These are phyloP conservation scores for Neodontobutis hainanensis DNA, from an alignment of 2,113 vertebrate genomes.

Conservation along the genomic window DNA sequence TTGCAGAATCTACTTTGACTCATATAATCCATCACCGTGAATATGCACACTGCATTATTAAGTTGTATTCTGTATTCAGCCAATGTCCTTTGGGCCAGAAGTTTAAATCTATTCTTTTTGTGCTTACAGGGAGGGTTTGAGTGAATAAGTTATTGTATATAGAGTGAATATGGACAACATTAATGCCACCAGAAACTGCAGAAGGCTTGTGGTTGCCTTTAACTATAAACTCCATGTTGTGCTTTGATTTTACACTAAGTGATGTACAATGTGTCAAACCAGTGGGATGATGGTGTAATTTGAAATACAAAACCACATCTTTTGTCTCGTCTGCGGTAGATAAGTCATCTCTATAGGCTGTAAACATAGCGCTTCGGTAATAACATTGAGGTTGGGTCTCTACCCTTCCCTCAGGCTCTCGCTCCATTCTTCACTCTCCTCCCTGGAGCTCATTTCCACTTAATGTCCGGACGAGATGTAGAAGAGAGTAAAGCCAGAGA, in stretches of 20 bases:
- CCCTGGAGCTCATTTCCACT: constrained; percentile 20
- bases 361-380: constrained; percentile 56
- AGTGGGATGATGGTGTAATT: constrained; percentile 19
- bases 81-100: no score
- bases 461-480: constrained; percentile 33
- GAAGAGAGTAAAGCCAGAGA: constrained; percentile 33
- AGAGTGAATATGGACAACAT: no score
- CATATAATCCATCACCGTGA: neutral
- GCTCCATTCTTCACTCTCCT: constrained; percentile 30
- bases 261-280: neutral
- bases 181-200: no score
- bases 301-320: neutral
- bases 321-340: constrained; percentile 18
- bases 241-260: neutral
- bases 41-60: neutral
- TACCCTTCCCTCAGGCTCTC: constrained; percentile 22
- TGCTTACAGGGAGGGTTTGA: no score
- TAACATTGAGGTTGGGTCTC: constrained; percentile 33
- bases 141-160: no score
- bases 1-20: neutral
- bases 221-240: no score
- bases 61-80: neutral
- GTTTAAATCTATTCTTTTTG: no score
- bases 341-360: constrained; percentile 51
- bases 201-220: no score